Percentiles rank a stretch among this genome's conserved stretches.
Evolutionary conservation across 2,113 vertebrate genomes (phyloP).

Genomic region (Platysternon megacephalum): DNA sequence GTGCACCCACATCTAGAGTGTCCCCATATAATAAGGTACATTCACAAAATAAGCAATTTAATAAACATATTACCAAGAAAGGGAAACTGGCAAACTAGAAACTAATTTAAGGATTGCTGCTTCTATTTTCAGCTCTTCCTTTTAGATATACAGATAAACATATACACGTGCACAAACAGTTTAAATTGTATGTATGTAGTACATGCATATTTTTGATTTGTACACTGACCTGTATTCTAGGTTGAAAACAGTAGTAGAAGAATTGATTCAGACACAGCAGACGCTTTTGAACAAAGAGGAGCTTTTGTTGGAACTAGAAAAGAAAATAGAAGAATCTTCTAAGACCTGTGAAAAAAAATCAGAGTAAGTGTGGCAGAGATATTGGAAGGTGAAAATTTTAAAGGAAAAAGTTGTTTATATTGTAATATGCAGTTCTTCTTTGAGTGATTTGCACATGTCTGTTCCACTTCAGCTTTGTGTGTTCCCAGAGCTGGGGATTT

Average conservation of each 20-base stretch:
- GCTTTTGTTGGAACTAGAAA: constrained; percentile 87
- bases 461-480: not conserved
- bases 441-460: not conserved
- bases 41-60: not conserved
- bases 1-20: not conserved
- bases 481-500: not conserved
- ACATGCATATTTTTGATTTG: not conserved
- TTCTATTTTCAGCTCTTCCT: not conserved
- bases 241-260: constrained; percentile 90
- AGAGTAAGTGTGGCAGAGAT: constrained; percentile 84
- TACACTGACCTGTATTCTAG: constrained; percentile 75
- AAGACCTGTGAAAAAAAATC: constrained; percentile 89
- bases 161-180: not conserved
- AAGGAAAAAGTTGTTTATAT: not conserved
- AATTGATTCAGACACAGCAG: constrained; percentile 90
- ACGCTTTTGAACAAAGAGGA: constrained; percentile 90
- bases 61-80: not conserved
- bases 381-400: not conserved
- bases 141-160: not conserved
- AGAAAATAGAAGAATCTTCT: constrained; percentile 90
- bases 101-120: not conserved
- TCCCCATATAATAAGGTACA: not conserved
- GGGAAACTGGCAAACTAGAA: rapidly evolving
- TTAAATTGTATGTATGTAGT: not conserved
- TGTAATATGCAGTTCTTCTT: not conserved